These are phyloP conservation scores for Siniperca knerii DNA, from an alignment of 2,113 vertebrate genomes.

Conservation along the genomic window DNA sequence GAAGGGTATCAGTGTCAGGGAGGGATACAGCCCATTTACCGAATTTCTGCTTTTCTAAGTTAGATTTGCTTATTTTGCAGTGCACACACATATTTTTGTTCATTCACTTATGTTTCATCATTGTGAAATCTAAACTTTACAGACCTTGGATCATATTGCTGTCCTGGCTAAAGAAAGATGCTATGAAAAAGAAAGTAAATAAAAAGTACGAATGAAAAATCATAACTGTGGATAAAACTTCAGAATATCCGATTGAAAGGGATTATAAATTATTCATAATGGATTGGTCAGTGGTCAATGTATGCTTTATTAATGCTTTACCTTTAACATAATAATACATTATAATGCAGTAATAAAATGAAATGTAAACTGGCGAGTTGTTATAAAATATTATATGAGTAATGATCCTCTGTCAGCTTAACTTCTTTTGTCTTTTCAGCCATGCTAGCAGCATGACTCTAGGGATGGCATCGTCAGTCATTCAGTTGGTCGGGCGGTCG, in stretches of 20 bases:
- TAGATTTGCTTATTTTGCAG: background rate
- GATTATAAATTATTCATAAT: background rate
- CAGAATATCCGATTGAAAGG: background rate
- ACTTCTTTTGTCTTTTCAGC: too few species aligned
- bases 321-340: background rate
- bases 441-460: too few species aligned
- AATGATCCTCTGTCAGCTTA: background rate
- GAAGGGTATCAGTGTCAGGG: conserved; percentile 54
- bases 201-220: background rate
- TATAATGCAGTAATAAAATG: background rate
- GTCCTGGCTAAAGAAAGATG: background rate
- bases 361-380: background rate
- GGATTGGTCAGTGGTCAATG: background rate
- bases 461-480: background rate
- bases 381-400: background rate
- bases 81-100: conserved; percentile 21
- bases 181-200: background rate
- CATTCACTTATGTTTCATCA: conserved; percentile 9
- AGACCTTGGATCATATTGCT: background rate
- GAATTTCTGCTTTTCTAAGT: conserved; percentile 42
- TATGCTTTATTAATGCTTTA: background rate
- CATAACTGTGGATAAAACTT: background rate
- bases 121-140: conserved; percentile 3
- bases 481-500: background rate
- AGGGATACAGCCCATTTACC: conserved; percentile 56